phyloP scores from a whole-genome alignment of 2,797 vertebrate species.

The Poecilia picta region DNA sequence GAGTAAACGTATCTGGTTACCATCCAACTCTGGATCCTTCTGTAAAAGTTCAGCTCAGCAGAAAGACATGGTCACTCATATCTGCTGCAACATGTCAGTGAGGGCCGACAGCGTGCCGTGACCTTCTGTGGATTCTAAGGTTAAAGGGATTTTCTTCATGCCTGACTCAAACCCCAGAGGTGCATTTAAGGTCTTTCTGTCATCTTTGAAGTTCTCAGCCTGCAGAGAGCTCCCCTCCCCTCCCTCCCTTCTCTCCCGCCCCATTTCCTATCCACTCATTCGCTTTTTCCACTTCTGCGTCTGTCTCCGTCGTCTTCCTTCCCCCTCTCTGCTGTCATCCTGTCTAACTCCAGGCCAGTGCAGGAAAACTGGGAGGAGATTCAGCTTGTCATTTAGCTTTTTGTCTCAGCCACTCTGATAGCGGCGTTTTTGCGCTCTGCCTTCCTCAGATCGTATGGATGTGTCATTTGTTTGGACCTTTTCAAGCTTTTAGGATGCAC shows the following conservation, averaged over 20 bases:
- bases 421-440: conserved; percentile 17
- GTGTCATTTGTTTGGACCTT: not conserved
- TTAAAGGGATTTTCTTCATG: not conserved
- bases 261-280: conserved; percentile 13
- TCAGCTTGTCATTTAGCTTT: conserved; percentile 11
- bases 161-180: conserved; percentile 13
- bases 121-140: conserved; percentile 28
- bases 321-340: conserved; percentile 16
- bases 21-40: too few relatives aligned
- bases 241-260: conserved; percentile 12
- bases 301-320: conserved; percentile 8
- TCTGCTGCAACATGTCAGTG: conserved; percentile 36
- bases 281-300: not conserved
- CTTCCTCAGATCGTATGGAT: conserved; percentile 8
- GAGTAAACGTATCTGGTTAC: too few relatives aligned
- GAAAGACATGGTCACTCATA: conserved; percentile 20
- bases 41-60: conserved; percentile 31
- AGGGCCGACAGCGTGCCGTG: conserved; percentile 17
- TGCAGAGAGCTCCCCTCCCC: not conserved
- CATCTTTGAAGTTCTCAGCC: conserved; percentile 9
- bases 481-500: conserved; percentile 10
- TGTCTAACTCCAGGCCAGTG: conserved; percentile 2
- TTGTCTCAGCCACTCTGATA: conserved; percentile 15
- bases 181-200: not conserved
- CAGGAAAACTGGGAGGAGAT: conserved; percentile 23